A percentile compares a stretch with the other conserved stretches of the same genome.
phyloP scores from a whole-genome alignment of 2,797 vertebrate species.

The Carapus acus region DNA sequence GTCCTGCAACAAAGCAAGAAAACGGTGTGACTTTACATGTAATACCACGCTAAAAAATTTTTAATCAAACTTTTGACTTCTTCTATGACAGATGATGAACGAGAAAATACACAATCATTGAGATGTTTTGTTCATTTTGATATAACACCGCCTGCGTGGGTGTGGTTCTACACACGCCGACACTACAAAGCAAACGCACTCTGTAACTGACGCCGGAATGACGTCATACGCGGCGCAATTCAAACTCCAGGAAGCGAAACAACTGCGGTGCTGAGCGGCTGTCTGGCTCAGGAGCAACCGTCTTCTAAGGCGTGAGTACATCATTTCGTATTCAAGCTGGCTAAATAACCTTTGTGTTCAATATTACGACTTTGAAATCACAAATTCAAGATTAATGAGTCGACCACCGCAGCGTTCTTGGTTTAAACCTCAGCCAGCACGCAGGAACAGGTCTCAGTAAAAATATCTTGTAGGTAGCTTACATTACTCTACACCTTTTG shows the following conservation, averaged over 20 bases:
- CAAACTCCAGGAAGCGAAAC: conserved; percentile 67
- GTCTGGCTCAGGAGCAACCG: conserved; percentile 7
- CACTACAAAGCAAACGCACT: fast-evolving
- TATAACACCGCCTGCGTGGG: conserved; percentile 7
- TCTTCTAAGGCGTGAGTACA: conserved; percentile 50
- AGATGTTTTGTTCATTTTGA: neutral
- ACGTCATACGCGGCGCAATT: conserved; percentile 62
- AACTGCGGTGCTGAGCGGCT: conserved; percentile 28
- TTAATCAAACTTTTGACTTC: too few species aligned
- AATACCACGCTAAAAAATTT: too few species aligned
- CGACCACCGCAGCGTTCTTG: neutral
- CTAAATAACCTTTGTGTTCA: neutral
- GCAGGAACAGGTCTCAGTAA: neutral
- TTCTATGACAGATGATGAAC: too few species aligned
- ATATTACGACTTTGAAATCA: neutral
- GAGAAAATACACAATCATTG: too few species aligned
- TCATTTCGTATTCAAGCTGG: neutral
- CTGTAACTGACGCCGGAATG: conserved; percentile 7
- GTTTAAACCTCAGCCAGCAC: too few species aligned
- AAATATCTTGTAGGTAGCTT: too few species aligned
- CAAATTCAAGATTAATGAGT: neutral
- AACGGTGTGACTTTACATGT: too few species aligned
- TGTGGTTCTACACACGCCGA: neutral
- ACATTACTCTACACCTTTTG: too few species aligned
- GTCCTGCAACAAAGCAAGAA: too few species aligned